Evolutionary conservation across 2,888 invertebrate species (phyloP).

Genomic region (Epicampocera succincta): DNA sequence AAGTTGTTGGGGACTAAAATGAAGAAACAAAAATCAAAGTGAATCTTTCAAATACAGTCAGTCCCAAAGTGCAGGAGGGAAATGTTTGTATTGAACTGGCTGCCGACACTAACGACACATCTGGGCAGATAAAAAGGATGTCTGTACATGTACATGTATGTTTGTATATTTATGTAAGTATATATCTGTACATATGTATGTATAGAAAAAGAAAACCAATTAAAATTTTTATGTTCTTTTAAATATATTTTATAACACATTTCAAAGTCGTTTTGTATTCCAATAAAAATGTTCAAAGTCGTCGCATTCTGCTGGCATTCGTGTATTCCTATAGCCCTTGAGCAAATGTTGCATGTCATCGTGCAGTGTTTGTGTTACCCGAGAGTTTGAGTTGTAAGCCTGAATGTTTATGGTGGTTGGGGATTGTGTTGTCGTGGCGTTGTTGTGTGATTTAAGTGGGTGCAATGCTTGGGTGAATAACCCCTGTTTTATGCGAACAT

Average conservation of each 20-base stretch:
- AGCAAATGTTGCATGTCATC: constrained; percentile 69
- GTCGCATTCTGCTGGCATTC: not conserved
- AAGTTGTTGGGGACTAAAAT: no score
- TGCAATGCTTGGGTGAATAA: constrained; percentile 68
- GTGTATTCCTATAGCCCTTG: constrained; percentile 43
- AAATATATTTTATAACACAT: not conserved
- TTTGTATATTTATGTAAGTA: no score
- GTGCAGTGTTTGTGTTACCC: constrained; percentile 40
- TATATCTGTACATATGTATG: no score
- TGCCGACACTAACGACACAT: no score
- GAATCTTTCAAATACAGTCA: no score
- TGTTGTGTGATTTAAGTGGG: constrained; percentile 55
- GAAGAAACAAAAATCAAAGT: no score
- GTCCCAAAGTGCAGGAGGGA: no score
- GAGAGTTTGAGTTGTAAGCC: constrained; percentile 31
- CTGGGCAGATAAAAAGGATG: no score
- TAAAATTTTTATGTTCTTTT: no score
- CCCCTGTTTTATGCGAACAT: constrained; percentile 51
- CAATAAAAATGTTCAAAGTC: constrained; percentile 6
- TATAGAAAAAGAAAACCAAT: no score
- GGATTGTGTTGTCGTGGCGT: constrained; percentile 28
- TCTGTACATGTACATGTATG: no score
- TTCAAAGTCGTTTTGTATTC: constrained; percentile 20
- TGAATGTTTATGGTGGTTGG: constrained; percentile 27
- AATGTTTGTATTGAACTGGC: no score